Evolutionary conservation across 2,797 vertebrate species (phyloP).

Genomic region (Leucoraja ocellata): DNA sequence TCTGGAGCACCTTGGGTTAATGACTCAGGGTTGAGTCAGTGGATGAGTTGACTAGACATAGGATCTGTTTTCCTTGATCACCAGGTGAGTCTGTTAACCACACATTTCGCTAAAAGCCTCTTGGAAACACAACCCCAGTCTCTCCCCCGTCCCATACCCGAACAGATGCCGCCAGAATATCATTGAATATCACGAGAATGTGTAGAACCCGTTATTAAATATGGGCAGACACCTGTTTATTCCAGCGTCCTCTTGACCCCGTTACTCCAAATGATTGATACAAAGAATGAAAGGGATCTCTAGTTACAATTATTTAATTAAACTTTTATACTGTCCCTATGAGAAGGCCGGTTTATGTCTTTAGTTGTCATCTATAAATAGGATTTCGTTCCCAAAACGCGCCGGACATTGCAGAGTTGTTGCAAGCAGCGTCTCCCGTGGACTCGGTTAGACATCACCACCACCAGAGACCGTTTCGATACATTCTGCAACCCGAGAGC

Average conservation of each 20-base stretch:
- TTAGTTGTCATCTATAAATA: neutral
- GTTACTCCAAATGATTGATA: conserved; percentile 12
- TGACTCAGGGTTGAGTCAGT: conserved; percentile 28
- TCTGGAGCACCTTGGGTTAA: neutral
- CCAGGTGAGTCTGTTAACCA: conserved; percentile 14
- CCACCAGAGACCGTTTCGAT: neutral
- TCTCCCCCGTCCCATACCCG: neutral
- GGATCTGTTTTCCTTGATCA: conserved; percentile 17
- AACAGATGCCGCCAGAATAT: conserved; percentile 23
- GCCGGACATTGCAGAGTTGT: neutral
- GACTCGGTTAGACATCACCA: neutral
- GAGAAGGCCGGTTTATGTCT: neutral
- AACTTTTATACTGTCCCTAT: neutral
- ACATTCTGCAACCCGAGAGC: too few species aligned
- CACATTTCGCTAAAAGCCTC: conserved; percentile 15
- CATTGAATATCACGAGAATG: neutral
- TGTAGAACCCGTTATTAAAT: conserved; percentile 1
- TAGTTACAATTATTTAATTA: conserved; percentile 24
- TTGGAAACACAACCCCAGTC: conserved; percentile 8
- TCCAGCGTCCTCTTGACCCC: neutral
- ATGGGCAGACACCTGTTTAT: neutral
- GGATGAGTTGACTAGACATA: neutral
- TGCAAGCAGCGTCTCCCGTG: neutral
- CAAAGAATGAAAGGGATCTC: conserved; percentile 27
- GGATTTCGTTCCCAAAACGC: neutral